Percentiles rank a stretch among this genome's conserved stretches.
phyloP scores from a whole-genome alignment of 1,140 invertebrate species.

The Rhagoletis zephyria region DNA sequence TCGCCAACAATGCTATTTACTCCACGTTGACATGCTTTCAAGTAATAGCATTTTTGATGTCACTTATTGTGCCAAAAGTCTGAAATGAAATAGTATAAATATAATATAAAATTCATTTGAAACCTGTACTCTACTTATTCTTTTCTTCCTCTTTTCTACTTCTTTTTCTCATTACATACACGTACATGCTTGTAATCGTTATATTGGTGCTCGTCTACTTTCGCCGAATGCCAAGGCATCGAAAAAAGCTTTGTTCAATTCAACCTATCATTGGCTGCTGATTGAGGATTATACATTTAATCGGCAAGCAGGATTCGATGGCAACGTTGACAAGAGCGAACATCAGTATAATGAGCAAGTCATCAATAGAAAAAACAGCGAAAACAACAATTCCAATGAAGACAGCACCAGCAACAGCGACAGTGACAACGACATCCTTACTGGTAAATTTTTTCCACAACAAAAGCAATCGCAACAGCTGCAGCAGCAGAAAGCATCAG shows the following conservation, averaged over 20 bases:
- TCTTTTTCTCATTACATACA: too few relatives aligned
- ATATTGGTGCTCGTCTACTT: too few relatives aligned
- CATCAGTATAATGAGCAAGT: conserved; percentile 32
- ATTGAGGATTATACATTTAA: conserved; percentile 71
- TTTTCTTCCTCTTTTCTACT: too few relatives aligned
- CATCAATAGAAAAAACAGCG: conserved; percentile 21
- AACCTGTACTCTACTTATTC: too few relatives aligned
- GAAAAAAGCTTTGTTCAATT: conserved; percentile 70
- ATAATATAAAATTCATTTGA: too few relatives aligned
- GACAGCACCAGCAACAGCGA: conserved; percentile 22
- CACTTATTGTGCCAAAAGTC: too few relatives aligned
- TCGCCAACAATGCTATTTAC: too few relatives aligned
- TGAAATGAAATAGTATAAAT: too few relatives aligned
- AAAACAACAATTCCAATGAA: conserved; percentile 12
- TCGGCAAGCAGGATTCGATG: conserved; percentile 56
- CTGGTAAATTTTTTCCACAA: neutral
- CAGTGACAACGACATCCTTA: neutral
- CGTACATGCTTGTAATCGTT: too few relatives aligned
- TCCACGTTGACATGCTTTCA: too few relatives aligned
- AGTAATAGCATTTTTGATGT: too few relatives aligned
- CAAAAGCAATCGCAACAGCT: conserved; percentile 20
- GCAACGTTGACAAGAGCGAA: conserved; percentile 51
- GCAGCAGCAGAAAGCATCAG: neutral
- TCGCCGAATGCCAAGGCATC: conserved; percentile 66
- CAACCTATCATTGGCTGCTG: conserved; percentile 73